A percentile compares a stretch with the other conserved stretches of the same genome.
Conservation (phyloP, 2,888 invertebrate genomes). For the Holacanthella duospinosa region DNA sequence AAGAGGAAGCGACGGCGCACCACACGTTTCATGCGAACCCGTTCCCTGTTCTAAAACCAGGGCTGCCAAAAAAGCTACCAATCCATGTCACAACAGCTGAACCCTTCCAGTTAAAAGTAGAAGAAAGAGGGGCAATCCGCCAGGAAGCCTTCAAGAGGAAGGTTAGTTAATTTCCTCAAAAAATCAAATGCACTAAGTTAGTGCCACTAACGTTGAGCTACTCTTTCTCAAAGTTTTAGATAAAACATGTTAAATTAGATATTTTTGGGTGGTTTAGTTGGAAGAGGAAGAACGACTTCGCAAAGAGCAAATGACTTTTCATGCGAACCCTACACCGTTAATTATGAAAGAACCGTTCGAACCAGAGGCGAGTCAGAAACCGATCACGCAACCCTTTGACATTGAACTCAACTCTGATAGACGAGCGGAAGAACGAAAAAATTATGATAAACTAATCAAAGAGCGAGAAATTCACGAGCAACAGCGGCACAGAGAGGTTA, state of each 20-base stretch:
- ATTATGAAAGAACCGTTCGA: slow-evolving; percentile 55
- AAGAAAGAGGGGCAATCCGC: slow-evolving; percentile 32
- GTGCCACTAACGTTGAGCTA: too few species aligned
- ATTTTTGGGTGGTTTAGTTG: slow-evolving; percentile 41
- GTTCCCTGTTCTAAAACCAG: slow-evolving; percentile 48
- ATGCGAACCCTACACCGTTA: slow-evolving; percentile 54
- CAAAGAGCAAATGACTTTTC: slow-evolving; percentile 45
- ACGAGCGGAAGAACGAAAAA: slow-evolving; percentile 52
- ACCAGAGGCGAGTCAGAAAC: slow-evolving; percentile 47
- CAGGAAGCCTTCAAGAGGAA: slow-evolving; percentile 26
- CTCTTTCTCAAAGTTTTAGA: too few species aligned
- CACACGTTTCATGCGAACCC: slow-evolving; percentile 61
- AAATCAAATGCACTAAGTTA: too few species aligned
- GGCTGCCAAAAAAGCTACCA: slow-evolving; percentile 39
- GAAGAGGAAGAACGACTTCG: slow-evolving; percentile 42
- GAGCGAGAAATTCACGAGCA: slow-evolving; percentile 48
- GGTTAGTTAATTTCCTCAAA: too few species aligned
- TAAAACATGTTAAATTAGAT: background rate
- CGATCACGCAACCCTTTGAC: slow-evolving; percentile 44
- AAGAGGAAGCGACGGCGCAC: slow-evolving; percentile 52
- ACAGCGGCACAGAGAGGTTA: slow-evolving; percentile 41
- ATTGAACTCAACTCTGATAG: slow-evolving; percentile 56
- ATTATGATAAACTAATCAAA: slow-evolving; percentile 50
- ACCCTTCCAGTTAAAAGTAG: slow-evolving; percentile 40
- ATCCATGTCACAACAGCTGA: slow-evolving; percentile 39